Evolutionary conservation across 2,888 invertebrate genomes (phyloP), one percentile per base, ranked within the genome.

Genomic region (Bhutanitis thaidina): DNA sequence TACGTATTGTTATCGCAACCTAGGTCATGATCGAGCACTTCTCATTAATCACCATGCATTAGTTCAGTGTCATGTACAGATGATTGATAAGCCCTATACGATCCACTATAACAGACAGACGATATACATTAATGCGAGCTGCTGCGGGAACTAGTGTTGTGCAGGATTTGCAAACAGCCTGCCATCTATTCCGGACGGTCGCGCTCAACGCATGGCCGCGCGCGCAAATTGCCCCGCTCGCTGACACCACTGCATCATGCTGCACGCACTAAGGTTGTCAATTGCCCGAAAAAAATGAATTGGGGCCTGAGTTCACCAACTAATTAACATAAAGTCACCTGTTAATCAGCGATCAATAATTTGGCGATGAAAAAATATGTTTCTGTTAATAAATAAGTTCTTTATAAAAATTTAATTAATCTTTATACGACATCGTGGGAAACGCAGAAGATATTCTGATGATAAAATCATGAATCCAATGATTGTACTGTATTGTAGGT

Each of bases 181-280:
- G 35, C 14, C 40, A 48, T 48, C 47, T 35, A 48, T 40, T 14
- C 14, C 35, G n/a, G 39, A 32, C 14, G 15, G 27, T 12, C 48
- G 27, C 12, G 15, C 27, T 15, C 36, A 5, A 4, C 34, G 34
- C 34, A 13, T 12, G 34, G 27, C 12, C 48, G 27, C 12, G 27
- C 34, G 15, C 36, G 14, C 36, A 25, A 35, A 38, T 32, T 38
- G 38, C 14, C 38, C 16, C 37, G 45, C 59, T 58, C 66, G 61
- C 60, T 62, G 34, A 34, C 12, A 25, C 25, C 4, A 25, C 62
- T 67, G 62, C 20, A 27, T n/a, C n/a, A n/a, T n/a, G n/a, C n/a
- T 1, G 12, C 12, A n/a, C 1, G 35, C 13, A 25, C 14, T 35
- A 14, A n/a, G 35, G 35, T 40, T 29, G 40, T 14, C 29, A 40